Base-by-base conservation (phyloP, 1,140 invertebrate species). In the Megalopta genalis region DNA sequence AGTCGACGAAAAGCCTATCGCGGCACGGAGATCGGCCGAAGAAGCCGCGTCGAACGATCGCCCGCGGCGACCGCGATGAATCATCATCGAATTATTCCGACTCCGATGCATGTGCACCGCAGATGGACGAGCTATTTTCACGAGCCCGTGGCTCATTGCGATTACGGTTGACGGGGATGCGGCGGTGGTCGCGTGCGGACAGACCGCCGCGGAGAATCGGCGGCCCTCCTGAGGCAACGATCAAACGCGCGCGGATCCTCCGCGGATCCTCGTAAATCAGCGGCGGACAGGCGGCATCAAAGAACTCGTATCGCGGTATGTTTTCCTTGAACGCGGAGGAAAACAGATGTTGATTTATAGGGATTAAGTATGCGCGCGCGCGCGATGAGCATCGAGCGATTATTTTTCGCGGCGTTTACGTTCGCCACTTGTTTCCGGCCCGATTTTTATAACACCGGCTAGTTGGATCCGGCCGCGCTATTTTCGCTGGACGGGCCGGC, bases 41-140 rank as follows among this genome's bases (percentile, higher is more conserved):
- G 2, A 0, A 64, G 39, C 16, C 14, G 46, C 42, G 23, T 62
- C 59, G 23, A 76, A 59, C 64, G 9, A 12, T 70, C 32, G 14
- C 14, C 12, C 21, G 25, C 27, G 16, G 39, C 12, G 6, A 6
- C n/a, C 59, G 7, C n/a, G 64, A 65, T 85, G 83, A 85, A 62
- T 85, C 83, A 85, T 46, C 65, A 54, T 76, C 54, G 52, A 81
- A 84, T 85, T 68, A 81, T 85, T 85, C 49, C 64, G 57, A 14
- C 32, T 25, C 39, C 64, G 42, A 67, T 74, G 9, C 42, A 74
- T 18, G 32, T 71, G 77, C 72, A 68, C 39, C 71, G 67, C 76
- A 57, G 67, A 69, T 57, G 52, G 63, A 46, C 32, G 27, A 32
- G 42, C 59, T 68, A 23, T 66, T 79, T 79, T 16, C 52, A 79